These are phyloP conservation scores for Hippopotamyrus pictus DNA, from an alignment of 2,797 vertebrate species.

Conservation along the genomic window DNA sequence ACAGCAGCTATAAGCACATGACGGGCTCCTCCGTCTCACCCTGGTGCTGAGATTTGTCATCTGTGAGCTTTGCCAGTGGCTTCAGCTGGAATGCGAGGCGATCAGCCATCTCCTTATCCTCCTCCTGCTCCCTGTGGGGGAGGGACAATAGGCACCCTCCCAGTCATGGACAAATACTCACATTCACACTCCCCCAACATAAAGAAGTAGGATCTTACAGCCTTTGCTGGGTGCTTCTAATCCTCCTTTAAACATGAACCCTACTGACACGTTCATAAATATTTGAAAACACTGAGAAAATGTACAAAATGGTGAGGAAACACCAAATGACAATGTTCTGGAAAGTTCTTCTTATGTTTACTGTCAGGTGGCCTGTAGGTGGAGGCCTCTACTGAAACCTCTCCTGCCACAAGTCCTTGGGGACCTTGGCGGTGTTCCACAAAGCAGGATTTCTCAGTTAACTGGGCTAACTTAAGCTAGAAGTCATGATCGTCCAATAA, in stretches of 20 bases:
- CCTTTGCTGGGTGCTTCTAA: neutral
- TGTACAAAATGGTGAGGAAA: neutral
- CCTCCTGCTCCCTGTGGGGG: conserved; percentile 64
- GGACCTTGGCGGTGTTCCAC: neutral
- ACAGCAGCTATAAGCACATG: neutral
- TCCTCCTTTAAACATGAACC: neutral
- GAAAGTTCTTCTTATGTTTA: neutral
- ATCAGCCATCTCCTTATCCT: conserved; percentile 75
- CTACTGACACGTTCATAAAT: neutral
- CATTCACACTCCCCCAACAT: neutral
- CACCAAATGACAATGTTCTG: neutral
- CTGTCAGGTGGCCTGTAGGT: neutral
- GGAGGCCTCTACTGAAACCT: neutral
- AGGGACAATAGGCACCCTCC: neutral
- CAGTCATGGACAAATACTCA: neutral
- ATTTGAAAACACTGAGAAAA: neutral
- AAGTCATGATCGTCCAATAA: neutral
- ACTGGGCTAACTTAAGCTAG: neutral
- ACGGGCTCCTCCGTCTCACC: neutral
- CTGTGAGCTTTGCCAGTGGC: conserved; percentile 62
- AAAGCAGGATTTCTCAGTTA: neutral
- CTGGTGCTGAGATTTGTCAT: conserved; percentile 33
- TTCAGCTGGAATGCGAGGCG: conserved; percentile 72
- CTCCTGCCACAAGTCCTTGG: neutral
- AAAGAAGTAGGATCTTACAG: neutral